These are phyloP conservation scores for Thinocorus orbignyianus DNA, from an alignment of 2,113 vertebrate genomes.

Conservation along the genomic window DNA sequence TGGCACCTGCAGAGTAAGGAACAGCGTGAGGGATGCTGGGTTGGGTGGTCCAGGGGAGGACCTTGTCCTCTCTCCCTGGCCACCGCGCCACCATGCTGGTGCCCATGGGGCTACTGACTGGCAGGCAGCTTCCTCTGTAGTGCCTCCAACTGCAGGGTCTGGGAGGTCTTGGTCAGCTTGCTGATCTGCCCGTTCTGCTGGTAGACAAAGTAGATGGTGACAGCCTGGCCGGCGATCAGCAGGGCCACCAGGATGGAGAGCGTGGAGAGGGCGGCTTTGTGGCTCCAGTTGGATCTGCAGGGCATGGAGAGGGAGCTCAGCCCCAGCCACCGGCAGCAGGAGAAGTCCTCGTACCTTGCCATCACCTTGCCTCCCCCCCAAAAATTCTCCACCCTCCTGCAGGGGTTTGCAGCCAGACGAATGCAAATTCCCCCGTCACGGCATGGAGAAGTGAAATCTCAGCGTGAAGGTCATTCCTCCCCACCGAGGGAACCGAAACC, in stretches of 20 bases:
- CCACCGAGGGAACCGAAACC: neutral
- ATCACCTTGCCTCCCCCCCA: neutral
- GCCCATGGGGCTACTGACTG: conserved; percentile 57
- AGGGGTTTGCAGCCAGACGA: neutral
- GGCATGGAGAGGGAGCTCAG: neutral
- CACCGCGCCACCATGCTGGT: no score
- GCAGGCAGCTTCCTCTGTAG: conserved; percentile 71
- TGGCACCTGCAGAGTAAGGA: neutral
- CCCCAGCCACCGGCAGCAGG: neutral
- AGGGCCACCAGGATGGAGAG: conserved; percentile 85
- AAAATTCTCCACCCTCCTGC: neutral
- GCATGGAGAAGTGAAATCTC: conserved; percentile 1
- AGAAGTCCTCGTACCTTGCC: neutral
- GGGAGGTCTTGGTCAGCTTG: conserved; percentile 76
- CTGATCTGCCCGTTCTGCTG: conserved; percentile 83
- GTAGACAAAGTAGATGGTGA: conserved; percentile 85
- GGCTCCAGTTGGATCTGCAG: conserved; percentile 59
- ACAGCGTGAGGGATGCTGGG: accelerated
- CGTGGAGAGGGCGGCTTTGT: conserved; percentile 72
- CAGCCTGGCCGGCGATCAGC: conserved; percentile 88
- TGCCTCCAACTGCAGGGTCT: conserved; percentile 76
- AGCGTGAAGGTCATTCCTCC: neutral
- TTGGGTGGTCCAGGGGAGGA: neutral
- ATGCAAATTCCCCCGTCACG: neutral
- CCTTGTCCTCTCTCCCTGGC: accelerated